Base-by-base conservation (phyloP, 1,140 invertebrate species). In the Drosophila prosaltans region DNA sequence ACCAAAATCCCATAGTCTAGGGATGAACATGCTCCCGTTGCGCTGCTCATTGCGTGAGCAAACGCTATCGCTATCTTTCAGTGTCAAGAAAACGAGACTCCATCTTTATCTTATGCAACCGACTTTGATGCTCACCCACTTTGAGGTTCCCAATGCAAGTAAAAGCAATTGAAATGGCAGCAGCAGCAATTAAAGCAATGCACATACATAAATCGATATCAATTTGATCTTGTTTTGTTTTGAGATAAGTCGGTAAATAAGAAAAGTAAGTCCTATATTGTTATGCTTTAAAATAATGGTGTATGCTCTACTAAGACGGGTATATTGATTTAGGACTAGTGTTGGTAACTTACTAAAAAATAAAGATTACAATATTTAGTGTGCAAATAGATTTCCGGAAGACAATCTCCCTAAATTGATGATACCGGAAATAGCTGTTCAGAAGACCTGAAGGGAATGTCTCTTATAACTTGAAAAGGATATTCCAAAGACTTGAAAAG, bases 1-100 rank as follows among this genome's bases (percentile, higher is more conserved):
- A 45, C 54, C 55, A 16, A 66, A 66, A 58, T 66, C 39, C 55
- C 51, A 58, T 40, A 39, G 65, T 39, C 76, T 59, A 73, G 80
- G 63, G 73, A 83, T 79, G 71, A 62, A 54, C 64, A 45, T 72
- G 75, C 77, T 69, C 77, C 81, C 81, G 66, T 67, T 67, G 58
- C 51, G 60, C 16, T 62, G n/a, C 55, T 48, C 58, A 61, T 85
- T 85, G 81, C 82, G 78, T 86, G 82, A 71, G 69, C 54, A n/a
- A 60, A 32, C 11, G 66, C 63, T 70, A 74, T 72, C 59, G 69
- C 66, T 70, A 76, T 81, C 75, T 75, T 72, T 83, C 80, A 81
- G 80, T 81, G 78, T 83, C 80, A 83, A 70, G 51, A 51, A 24
- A 48, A 6, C 0, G 1, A 24, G 8, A 62, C 24, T 11, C 8